phyloP scores from a whole-genome alignment of 1,140 invertebrate species.

The Teleogryllus occipitalis region DNA sequence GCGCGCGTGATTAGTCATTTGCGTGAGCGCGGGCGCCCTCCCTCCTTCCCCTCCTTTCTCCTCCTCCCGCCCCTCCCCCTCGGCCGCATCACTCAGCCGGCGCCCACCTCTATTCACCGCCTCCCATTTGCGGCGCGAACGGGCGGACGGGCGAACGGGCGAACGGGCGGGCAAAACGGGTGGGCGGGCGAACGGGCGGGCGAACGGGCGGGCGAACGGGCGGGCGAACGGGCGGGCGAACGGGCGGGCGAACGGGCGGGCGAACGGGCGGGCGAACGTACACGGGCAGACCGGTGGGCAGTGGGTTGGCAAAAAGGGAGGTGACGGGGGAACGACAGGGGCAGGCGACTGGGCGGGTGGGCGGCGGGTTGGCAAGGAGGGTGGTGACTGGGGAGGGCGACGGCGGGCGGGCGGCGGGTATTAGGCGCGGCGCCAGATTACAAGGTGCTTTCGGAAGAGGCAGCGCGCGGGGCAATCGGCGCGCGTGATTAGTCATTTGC shows the following conservation, averaged over 20 bases:
- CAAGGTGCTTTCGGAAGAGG: neutral
- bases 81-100: neutral
- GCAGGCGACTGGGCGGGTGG: no score
- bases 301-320: neutral
- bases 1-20: neutral
- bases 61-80: neutral
- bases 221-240: no score
- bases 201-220: no score
- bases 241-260: no score
- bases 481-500: neutral
- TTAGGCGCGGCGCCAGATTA: neutral
- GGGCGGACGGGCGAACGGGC: no score
- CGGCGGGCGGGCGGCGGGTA: no score
- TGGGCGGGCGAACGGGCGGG: no score
- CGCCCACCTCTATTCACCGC: neutral
- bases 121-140: no score
- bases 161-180: no score
- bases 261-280: neutral
- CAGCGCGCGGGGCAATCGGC: neutral
- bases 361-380: neutral
- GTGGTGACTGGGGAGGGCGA: no score
- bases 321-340: neutral
- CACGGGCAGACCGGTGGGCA: no score
- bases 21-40: neutral
- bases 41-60: no score